Base-by-base conservation (phyloP, 2,888 invertebrate genomes). In the Polydrusus pterygomalis region DNA sequence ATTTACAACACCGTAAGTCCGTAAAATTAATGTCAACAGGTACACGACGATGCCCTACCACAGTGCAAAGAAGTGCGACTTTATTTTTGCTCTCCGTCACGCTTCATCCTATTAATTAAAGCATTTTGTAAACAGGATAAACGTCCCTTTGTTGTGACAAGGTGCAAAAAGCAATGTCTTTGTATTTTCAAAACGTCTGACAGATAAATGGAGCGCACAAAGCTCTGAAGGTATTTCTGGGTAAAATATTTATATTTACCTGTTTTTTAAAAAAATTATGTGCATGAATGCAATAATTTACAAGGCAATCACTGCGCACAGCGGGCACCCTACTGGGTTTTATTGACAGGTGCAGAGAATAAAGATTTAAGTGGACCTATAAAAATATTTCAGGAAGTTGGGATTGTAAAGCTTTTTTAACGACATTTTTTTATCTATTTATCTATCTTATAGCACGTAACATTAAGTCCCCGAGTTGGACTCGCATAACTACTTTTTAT, bases 1-100 rank as follows among this genome's bases (percentile, higher is more conserved):
- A 74, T 74, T 74, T 74, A 73, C 49, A 40, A 34, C 18, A 11
- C 51, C 58, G 51, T 70, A 51, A 67, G 54, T 18, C 54, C 56
- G 60, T 68, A 49, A 62, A 68, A 74, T 74, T 74, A 60, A 74
- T 74, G 68, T 68, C 40, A 47, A 62, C 74, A 68, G 74, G 74
- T 74, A 74, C 63, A 65, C 49, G 60, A 56, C 13, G 30, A 34
- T 25, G 34, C 20, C 67, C 56, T 38, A 17, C 68, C 68, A 43
- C 68, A 45, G 68, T 68, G 20, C 49, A 20, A 43, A 68, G 38
- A 70, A 70, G 70, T 70, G 63, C 63, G 63, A 62, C 70, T 30
- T 45, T 2, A 34, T 68, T 49, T 65, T 49, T n/a, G 9, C 47
- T 51, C 51, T 34, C 25, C 51, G 70, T 70, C 63, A 70, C 63